phyloP scores from a whole-genome alignment of 2,888 invertebrate genomes.

The Aelia acuminata region DNA sequence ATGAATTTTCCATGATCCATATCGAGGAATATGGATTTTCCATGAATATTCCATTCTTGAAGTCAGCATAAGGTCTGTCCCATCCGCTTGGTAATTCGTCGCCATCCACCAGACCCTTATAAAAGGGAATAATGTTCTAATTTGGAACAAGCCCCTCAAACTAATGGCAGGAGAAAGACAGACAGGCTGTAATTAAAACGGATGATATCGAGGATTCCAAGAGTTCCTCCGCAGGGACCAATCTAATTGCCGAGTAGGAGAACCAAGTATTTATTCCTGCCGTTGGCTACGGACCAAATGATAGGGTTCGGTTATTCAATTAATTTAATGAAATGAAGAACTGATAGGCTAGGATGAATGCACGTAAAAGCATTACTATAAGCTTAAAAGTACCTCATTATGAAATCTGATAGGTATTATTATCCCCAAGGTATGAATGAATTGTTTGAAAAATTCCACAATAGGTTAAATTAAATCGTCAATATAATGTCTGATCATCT shows the following conservation, averaged over 20 bases:
- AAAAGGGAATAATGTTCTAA: constrained; percentile 20
- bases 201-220: constrained; percentile 50
- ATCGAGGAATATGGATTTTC: no score
- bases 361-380: no score
- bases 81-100: background rate
- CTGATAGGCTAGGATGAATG: no score
- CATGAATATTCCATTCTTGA: no score
- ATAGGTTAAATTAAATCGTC: no score
- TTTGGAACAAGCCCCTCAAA: constrained; percentile 28
- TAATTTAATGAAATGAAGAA: background rate
- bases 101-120: background rate
- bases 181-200: constrained; percentile 46
- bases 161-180: constrained; percentile 38
- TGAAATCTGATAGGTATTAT: no score
- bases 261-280: constrained; percentile 7
- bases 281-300: background rate
- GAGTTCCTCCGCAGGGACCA: background rate
- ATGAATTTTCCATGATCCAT: background rate
- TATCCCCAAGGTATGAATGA: no score
- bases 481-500: no score
- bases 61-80: background rate
- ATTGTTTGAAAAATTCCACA: no score
- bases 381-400: no score
- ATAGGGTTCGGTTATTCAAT: background rate
- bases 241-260: constrained; percentile 12